These are phyloP conservation scores for Elaphurus davidianus DNA, from an alignment of 2,113 vertebrate genomes.

Conservation along the genomic window DNA sequence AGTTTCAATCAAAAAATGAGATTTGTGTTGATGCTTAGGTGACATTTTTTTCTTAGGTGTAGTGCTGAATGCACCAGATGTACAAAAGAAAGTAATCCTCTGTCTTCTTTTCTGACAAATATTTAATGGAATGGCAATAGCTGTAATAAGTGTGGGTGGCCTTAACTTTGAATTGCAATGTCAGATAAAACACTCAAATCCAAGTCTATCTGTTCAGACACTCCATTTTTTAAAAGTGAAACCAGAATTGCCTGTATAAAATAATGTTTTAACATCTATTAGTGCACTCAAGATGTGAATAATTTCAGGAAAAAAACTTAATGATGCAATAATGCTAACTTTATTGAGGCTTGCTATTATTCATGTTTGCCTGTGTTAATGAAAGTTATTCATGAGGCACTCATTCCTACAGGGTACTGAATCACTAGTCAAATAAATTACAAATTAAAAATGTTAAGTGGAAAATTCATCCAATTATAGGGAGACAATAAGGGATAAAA, in stretches of 20 bases:
- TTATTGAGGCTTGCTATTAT: neutral
- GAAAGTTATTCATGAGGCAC: neutral
- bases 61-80: constrained; percentile 39
- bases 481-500: neutral
- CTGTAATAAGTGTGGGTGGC: constrained; percentile 69
- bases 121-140: constrained; percentile 75
- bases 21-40: constrained; percentile 59
- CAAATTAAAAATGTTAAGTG: constrained; percentile 10
- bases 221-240: constrained; percentile 44
- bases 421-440: constrained; percentile 16
- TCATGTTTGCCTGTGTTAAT: constrained; percentile 37
- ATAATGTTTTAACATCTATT: constrained; percentile 65
- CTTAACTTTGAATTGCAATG: constrained; percentile 75
- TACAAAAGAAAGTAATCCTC: constrained; percentile 54
- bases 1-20: constrained; percentile 70
- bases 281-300: neutral
- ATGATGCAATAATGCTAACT: constrained; percentile 31
- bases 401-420: neutral
- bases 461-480: neutral
- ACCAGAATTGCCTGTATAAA: constrained; percentile 32
- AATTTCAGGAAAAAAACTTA: neutral
- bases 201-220: constrained; percentile 1
- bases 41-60: constrained; percentile 65
- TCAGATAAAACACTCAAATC: constrained; percentile 65
- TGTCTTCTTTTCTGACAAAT: constrained; percentile 69